A percentile compares a stretch with the other conserved stretches of the same genome.
These are phyloP conservation scores for Diploptera punctata DNA, from an alignment of 2,888 invertebrate species.

Conservation along the genomic window DNA sequence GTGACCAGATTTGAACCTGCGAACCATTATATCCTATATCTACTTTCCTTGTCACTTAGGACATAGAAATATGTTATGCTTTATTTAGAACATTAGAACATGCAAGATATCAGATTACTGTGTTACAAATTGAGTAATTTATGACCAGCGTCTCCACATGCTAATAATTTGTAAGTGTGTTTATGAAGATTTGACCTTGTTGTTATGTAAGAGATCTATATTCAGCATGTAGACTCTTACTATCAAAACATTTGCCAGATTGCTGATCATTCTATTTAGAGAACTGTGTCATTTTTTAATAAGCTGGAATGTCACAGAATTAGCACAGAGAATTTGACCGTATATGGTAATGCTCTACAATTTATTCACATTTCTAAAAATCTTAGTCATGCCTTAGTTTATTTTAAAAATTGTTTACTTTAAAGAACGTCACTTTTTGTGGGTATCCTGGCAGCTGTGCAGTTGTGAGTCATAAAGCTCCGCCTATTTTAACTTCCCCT, in stretches of 20 bases:
- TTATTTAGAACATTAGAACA: too few relatives aligned
- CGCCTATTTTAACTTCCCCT: background rate
- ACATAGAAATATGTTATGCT: too few relatives aligned
- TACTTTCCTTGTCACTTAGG: too few relatives aligned
- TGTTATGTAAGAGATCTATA: background rate
- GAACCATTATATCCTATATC: too few relatives aligned
- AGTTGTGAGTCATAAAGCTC: conserved; percentile 4
- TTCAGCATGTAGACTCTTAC: background rate
- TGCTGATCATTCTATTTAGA: background rate
- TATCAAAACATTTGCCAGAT: background rate
- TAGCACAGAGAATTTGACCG: background rate
- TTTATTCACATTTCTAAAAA: background rate
- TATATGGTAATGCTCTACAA: background rate
- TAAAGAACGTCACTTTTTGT: conserved; percentile 1
- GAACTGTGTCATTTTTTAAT: background rate
- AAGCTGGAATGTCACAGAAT: background rate
- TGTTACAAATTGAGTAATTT: too few relatives aligned
- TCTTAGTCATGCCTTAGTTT: background rate
- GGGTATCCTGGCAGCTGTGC: background rate
- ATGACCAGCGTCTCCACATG: too few relatives aligned
- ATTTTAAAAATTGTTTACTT: conserved; percentile 9
- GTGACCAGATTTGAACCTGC: too few relatives aligned
- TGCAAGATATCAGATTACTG: too few relatives aligned
- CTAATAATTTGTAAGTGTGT: background rate
- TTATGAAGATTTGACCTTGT: background rate